Evolutionary conservation across 2,888 invertebrate species (phyloP).

Genomic region (Hirtodrosophila duncani): DNA sequence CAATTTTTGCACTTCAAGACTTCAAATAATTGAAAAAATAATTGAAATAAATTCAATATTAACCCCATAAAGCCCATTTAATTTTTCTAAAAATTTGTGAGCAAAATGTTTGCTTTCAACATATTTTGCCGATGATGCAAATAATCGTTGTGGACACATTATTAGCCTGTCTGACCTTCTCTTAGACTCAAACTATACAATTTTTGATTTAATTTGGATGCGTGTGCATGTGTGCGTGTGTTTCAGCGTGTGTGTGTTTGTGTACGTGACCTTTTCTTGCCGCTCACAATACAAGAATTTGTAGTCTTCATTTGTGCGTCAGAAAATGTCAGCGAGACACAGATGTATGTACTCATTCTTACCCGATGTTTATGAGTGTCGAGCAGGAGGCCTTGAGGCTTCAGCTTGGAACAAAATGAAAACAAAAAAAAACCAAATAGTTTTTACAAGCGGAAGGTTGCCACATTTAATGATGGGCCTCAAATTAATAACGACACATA

Average conservation of each 20-base stretch:
- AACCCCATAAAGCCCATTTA: too few species aligned
- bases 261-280: constrained; percentile 30
- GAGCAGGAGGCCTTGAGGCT: constrained; percentile 38
- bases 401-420: constrained; percentile 22
- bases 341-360: constrained; percentile 20
- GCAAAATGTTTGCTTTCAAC: too few species aligned
- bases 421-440: constrained; percentile 30
- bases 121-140: too few species aligned
- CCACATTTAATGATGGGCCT: constrained; percentile 34
- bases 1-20: too few species aligned
- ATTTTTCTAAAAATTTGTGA: too few species aligned
- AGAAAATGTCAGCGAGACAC: constrained; percentile 31
- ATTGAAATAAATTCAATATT: too few species aligned
- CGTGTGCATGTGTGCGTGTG: constrained; percentile 1
- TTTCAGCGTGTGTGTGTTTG: neutral
- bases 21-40: too few species aligned
- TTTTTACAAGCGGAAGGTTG: constrained; percentile 34
- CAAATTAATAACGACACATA: constrained; percentile 30
- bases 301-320: constrained; percentile 44
- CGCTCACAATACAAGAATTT: constrained; percentile 30
- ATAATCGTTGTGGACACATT: too few species aligned
- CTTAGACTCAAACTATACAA: too few species aligned
- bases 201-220: neutral
- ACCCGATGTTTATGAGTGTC: constrained; percentile 1
- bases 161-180: too few species aligned